Conservation (phyloP, 2,888 invertebrate genomes). For the Vandiemenella viatica region DNA sequence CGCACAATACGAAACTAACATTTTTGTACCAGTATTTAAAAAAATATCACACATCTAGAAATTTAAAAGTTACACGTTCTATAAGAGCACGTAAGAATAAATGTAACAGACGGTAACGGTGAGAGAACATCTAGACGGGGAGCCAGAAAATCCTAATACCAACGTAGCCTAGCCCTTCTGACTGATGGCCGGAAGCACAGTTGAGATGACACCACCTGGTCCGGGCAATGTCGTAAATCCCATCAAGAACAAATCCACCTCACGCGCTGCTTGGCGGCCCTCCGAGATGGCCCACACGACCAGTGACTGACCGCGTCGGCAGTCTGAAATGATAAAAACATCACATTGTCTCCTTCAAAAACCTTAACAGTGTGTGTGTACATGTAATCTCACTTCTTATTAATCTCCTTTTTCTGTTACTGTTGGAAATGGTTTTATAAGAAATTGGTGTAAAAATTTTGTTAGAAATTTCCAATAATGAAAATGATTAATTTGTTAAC, state of each 20-base stretch:
- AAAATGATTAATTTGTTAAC: too few species aligned
- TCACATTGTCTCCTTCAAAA: too few species aligned
- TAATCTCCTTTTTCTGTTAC: not conserved
- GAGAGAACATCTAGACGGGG: too few species aligned
- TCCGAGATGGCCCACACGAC: conserved; percentile 98
- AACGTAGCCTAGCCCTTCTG: conserved; percentile 7
- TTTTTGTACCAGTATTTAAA: too few species aligned
- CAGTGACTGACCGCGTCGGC: conserved; percentile 93
- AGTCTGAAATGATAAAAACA: conserved; percentile 54
- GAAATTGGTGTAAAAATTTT: not conserved
- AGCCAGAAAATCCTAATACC: too few species aligned
- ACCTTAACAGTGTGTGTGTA: not conserved
- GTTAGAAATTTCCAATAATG: too few species aligned
- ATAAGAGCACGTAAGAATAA: too few species aligned
- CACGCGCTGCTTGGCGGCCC: conserved; percentile 92
- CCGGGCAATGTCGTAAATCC: conserved; percentile 71
- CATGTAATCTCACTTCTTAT: not conserved
- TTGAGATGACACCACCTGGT: conserved; percentile 67
- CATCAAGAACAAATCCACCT: conserved; percentile 74
- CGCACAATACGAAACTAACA: too few species aligned
- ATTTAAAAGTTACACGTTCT: too few species aligned
- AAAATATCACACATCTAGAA: too few species aligned
- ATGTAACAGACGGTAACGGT: too few species aligned
- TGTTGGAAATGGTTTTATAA: not conserved
- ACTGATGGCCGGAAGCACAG: not conserved